A percentile compares a stretch with the other conserved stretches of the same genome.
Evolutionary conservation across 2,797 vertebrate species (phyloP).

Genomic region (Phrynocephalus forsythii): DNA sequence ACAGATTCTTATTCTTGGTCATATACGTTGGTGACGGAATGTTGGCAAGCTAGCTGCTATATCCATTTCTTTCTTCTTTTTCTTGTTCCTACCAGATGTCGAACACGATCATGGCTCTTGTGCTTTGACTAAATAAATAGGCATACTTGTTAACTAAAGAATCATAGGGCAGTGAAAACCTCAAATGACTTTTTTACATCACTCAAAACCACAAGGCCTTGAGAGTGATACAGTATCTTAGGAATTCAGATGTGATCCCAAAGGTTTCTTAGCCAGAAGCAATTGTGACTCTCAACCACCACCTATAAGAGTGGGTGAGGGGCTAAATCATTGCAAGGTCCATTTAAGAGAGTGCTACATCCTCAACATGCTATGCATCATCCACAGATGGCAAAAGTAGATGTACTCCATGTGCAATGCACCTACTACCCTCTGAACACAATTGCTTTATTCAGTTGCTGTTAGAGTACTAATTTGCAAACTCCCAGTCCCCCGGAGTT

Average conservation of each 20-base stretch:
- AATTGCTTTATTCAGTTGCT: slow-evolving; percentile 41
- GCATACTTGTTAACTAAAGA: background rate
- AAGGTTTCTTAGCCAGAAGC: background rate
- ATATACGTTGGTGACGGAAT: background rate
- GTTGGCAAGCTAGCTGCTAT: too few species aligned
- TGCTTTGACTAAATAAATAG: background rate
- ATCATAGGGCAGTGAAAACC: background rate
- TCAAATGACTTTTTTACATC: background rate
- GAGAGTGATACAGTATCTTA: background rate
- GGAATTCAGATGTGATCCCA: slow-evolving; percentile 8
- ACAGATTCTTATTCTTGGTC: background rate
- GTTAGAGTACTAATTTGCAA: slow-evolving; percentile 12
- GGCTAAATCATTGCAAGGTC: slow-evolving; percentile 1
- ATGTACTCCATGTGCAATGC: slow-evolving; percentile 13
- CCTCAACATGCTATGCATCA: slow-evolving; percentile 10
- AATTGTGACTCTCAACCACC: background rate
- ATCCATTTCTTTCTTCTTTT: too few species aligned
- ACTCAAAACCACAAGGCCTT: slow-evolving; percentile 3
- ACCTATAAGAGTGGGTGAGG: background rate
- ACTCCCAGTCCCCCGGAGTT: slow-evolving; percentile 51
- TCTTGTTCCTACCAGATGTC: too few species aligned
- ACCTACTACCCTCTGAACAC: slow-evolving; percentile 22
- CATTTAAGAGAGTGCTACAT: background rate
- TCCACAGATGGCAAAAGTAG: slow-evolving; percentile 22
- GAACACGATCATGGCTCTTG: too few species aligned